These are phyloP conservation scores for Brachyptera putata DNA, from an alignment of 2,888 invertebrate genomes.

Conservation along the genomic window DNA sequence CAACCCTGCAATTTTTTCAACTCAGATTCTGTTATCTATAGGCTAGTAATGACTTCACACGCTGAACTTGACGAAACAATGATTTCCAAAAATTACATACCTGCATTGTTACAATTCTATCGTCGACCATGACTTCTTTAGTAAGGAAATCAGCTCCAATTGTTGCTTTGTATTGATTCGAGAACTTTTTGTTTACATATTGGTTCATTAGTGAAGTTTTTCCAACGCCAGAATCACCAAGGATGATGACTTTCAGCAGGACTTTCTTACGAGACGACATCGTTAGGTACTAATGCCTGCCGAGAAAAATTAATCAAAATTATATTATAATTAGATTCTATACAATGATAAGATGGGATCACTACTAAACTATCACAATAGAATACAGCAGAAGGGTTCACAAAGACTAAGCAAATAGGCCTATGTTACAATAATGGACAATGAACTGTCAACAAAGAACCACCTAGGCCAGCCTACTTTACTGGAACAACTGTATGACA, in stretches of 20 bases:
- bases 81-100: too few species aligned
- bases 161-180: slow-evolving; percentile 99
- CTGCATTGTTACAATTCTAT: slow-evolving; percentile 98
- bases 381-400: too few species aligned
- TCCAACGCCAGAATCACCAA: slow-evolving; percentile 97
- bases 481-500: too few species aligned
- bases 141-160: slow-evolving; percentile 99
- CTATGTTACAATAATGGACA: too few species aligned
- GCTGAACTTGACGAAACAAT: too few species aligned
- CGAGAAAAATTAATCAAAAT: background rate
- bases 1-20: too few species aligned
- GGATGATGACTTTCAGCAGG: slow-evolving; percentile 93
- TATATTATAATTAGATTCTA: background rate
- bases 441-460: too few species aligned
- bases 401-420: too few species aligned
- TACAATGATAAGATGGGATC: background rate
- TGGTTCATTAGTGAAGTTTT: slow-evolving; percentile 99
- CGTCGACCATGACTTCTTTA: slow-evolving; percentile 98
- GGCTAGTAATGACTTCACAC: too few species aligned
- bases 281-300: slow-evolving; percentile 40
- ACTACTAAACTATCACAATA: too few species aligned
- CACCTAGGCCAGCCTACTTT: too few species aligned
- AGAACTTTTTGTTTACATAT: slow-evolving; percentile 99
- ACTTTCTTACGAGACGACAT: slow-evolving; percentile 96
- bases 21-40: too few species aligned